Evolutionary conservation across 2,797 vertebrate genomes (phyloP), one percentile per base, ranked within the genome.

Genomic region (Hemibagrus guttatus): DNA sequence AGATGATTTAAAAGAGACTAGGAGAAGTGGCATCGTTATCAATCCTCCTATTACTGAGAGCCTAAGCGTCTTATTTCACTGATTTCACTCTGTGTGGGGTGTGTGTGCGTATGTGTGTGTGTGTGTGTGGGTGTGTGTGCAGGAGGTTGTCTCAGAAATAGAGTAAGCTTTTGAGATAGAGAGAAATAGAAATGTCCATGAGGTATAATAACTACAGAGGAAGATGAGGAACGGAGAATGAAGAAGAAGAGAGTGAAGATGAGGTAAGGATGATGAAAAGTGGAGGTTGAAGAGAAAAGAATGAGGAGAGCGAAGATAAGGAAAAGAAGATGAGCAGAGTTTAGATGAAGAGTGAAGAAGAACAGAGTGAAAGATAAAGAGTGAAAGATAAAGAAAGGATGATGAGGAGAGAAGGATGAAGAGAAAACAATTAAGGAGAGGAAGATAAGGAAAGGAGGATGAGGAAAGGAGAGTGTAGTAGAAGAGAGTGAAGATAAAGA

Each of bases 1-100:
- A 78, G 81, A 85, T 76, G 83, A 86, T 87, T 83, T 81, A 76
- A 86, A 86, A 63, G 75, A 83, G 69, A 83, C 56, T 31, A 76
- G 4, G 54, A 85, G 80, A 87, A 71, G 74, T 80, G 81, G 68
- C 17, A 26, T 75, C 28, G n/a, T 81, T 85, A 85, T 84, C 64
- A 84, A 49, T 68, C 59, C 59, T n/a, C n/a, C 13, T 17, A 54
- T 69, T 66, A 23, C 79, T 11, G 28, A 81, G 64, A 31, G 17
- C 14, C 68, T 66, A 72, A 28, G 17, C 56, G 9, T 78, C 49
- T 46, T 49, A 56, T 89, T 88, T 82, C 42, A 39, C 39, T 26
- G 58, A 5, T 71, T 31, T n/a, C 9, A 49, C 46, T 88, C 0
- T 21, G 31, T 71, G 68, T 71, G 31, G 21, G 68, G 42, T 28